These are phyloP conservation scores for Tragelaphus eurycerus DNA, from an alignment of 2,797 vertebrate genomes.

Conservation along the genomic window DNA sequence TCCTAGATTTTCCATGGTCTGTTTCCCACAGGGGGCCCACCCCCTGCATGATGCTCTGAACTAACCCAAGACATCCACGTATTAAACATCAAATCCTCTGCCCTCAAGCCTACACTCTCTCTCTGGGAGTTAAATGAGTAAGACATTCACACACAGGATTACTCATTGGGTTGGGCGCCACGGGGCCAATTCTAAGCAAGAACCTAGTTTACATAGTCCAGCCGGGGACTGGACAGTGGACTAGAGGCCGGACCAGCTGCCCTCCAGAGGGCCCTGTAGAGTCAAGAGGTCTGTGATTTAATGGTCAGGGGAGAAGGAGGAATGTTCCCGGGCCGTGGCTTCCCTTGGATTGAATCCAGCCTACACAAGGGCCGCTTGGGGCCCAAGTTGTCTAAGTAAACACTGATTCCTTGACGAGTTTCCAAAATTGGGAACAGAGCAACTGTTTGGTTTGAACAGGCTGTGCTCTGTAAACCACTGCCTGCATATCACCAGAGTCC, in stretches of 20 bases:
- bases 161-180: neutral
- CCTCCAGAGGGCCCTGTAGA: conserved; percentile 40
- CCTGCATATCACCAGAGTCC: conserved; percentile 23
- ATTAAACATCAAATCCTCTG: neutral
- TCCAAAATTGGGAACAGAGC: conserved; percentile 66
- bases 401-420: conserved; percentile 66
- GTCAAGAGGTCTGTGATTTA: conserved; percentile 1
- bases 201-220: neutral
- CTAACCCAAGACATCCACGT: neutral
- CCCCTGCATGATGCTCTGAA: neutral
- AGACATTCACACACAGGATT: conserved; percentile 12
- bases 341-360: conserved; percentile 65
- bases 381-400: conserved; percentile 72
- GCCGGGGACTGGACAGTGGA: neutral
- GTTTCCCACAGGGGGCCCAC: conserved; percentile 15
- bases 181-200: neutral
- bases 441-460: conserved; percentile 68
- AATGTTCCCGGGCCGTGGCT: conserved; percentile 48
- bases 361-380: conserved; percentile 49
- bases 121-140: conserved; percentile 4
- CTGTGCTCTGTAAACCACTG: conserved; percentile 61
- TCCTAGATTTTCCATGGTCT: neutral
- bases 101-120: neutral
- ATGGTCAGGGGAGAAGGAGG: conserved; percentile 28
- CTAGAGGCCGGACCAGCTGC: neutral